These are phyloP conservation scores for Drosophila mayaguana DNA, from an alignment of 2,888 invertebrate species.

Conservation along the genomic window DNA sequence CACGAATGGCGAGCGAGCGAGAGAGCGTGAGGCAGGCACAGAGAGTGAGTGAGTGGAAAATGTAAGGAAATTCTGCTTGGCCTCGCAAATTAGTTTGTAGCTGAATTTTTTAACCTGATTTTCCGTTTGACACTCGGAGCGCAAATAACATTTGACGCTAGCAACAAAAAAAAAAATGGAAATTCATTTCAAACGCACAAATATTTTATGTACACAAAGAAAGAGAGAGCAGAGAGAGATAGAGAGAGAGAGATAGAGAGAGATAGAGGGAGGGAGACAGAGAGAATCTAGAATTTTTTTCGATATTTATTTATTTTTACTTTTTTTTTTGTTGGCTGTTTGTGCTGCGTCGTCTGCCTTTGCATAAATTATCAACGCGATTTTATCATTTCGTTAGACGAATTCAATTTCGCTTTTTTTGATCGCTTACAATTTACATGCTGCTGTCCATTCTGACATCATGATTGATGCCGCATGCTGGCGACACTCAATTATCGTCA, in stretches of 20 bases:
- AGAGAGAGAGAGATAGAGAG: neutral
- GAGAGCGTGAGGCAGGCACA: neutral
- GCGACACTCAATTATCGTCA: conserved; percentile 80
- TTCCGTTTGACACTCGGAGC: conserved; percentile 13
- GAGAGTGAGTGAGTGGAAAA: neutral
- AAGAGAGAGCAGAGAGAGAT: neutral
- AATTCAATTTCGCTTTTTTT: conserved; percentile 72
- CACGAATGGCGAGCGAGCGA: neutral
- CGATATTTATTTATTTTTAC: neutral
- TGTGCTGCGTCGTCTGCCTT: conserved; percentile 12
- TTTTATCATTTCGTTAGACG: conserved; percentile 75
- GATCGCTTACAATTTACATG: conserved; percentile 74
- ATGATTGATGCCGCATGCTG: conserved; percentile 74
- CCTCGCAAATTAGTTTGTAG: conserved; percentile 50
- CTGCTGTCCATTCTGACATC: conserved; percentile 73
- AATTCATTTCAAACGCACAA: conserved; percentile 75
- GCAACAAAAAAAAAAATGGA: conserved; percentile 23
- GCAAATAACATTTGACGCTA: conserved; percentile 72
- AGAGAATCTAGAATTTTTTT: conserved; percentile 3
- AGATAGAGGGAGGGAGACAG: neutral
- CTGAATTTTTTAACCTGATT: conserved; percentile 47
- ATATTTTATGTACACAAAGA: conserved; percentile 56
- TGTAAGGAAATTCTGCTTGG: conserved; percentile 28
- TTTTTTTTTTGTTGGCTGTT: neutral
- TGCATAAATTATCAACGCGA: conserved; percentile 73